Conservation (phyloP, 2,797 vertebrate species). For the Cyclopterus lumpus region DNA sequence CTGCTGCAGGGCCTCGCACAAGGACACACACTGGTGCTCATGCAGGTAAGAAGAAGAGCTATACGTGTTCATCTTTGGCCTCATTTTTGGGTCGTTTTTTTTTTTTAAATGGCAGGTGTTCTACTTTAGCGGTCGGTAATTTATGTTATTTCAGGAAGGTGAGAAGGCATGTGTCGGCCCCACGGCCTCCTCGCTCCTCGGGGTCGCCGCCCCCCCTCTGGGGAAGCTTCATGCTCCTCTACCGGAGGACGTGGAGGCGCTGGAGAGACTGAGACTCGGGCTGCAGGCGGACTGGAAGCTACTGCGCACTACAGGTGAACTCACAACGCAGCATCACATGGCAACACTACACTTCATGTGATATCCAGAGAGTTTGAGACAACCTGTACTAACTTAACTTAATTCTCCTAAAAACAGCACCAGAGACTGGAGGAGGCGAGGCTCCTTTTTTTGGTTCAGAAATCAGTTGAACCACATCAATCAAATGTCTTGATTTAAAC, state of each 20-base stretch:
- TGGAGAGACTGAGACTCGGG: constrained; percentile 73
- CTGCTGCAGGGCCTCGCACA: constrained; percentile 81
- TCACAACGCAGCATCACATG: neutral
- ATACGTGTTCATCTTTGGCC: neutral
- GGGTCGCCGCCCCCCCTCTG: constrained; percentile 69
- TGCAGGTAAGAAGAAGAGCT: constrained; percentile 71
- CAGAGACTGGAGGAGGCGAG: constrained; percentile 41
- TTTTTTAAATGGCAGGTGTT: neutral
- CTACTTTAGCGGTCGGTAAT: neutral
- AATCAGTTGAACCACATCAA: neutral
- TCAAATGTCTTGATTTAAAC: neutral
- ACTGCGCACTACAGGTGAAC: constrained; percentile 72
- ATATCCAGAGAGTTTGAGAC: neutral
- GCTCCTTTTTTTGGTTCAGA: neutral
- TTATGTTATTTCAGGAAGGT: constrained; percentile 56
- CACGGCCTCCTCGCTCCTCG: constrained; percentile 75
- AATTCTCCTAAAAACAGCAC: constrained; percentile 54
- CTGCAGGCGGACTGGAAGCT: constrained; percentile 79
- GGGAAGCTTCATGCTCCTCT: constrained; percentile 53
- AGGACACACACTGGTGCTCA: constrained; percentile 76
- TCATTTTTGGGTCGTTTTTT: neutral
- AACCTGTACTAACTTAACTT: neutral
- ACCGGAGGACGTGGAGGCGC: constrained; percentile 56
- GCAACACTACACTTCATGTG: neutral
- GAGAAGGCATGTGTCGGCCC: constrained; percentile 52